Evolutionary conservation across 2,113 vertebrate species (phyloP).

Genomic region (Sigmodon hispidus): DNA sequence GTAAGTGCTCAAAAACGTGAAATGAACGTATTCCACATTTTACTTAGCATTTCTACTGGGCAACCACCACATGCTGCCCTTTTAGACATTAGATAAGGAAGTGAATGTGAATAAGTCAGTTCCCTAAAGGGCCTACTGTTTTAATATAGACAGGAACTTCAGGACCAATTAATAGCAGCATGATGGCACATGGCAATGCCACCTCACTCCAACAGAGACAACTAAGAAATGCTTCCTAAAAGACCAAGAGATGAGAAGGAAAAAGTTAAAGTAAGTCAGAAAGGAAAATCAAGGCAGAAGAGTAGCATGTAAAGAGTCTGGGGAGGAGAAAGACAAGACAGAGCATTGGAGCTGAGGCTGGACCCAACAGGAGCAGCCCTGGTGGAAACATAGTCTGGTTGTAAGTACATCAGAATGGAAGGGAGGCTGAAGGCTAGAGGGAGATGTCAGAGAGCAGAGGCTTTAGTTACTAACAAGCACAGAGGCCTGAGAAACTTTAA

Average conservation of each 20-base stretch:
- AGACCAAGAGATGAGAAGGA: not conserved
- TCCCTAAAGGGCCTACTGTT: slow-evolving; percentile 5
- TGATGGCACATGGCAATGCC: not conserved
- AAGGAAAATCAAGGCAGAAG: not conserved
- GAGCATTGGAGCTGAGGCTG: not conserved
- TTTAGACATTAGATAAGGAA: slow-evolving; percentile 2
- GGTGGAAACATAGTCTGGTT: not conserved
- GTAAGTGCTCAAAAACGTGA: not conserved
- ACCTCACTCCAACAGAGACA: not conserved
- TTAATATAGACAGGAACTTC: not conserved
- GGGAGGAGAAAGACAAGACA: not conserved
- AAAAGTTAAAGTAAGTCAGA: not conserved
- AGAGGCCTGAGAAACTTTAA: not conserved
- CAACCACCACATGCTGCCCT: not conserved
- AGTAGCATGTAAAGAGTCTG: not conserved
- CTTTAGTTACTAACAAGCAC: not conserved
- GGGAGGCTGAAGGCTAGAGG: not conserved
- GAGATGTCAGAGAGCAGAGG: not conserved
- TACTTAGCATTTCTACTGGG: slow-evolving; percentile 33
- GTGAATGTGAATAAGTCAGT: not conserved
- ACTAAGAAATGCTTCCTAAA: not conserved
- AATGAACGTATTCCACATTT: not conserved
- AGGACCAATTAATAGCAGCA: slow-evolving; percentile 19
- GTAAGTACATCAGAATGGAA: not conserved
- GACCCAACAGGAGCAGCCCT: not conserved